Base-by-base conservation (phyloP, 2,888 invertebrate genomes). In the Andrena haemorrhoa region DNA sequence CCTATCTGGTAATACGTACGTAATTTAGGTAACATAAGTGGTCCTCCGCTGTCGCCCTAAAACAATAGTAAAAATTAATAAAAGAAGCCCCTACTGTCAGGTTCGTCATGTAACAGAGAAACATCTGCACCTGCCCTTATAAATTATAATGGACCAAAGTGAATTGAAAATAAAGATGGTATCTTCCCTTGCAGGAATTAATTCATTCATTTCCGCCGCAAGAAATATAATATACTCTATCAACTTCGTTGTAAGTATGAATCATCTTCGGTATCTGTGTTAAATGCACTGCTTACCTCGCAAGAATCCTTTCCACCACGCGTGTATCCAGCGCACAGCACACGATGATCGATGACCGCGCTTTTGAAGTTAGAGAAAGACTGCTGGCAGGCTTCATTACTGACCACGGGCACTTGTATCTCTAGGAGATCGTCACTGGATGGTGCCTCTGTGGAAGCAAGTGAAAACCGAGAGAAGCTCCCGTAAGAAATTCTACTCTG, bases 21-120 rank as follows among this genome's bases (percentile, higher is more conserved):
- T 31, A 89, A 93, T 1, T 94, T 94, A 68, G 95, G 94, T 63
- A 94, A 95, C 96, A 97, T 97, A 16, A 98, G 94, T 0, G 98
- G 97, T 3, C 98, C 98, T 0, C 98, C 98, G 65, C 97, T 97
- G 94, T 98, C 98, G 0, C 97, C 94, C 94, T 94, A 16, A 41
- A 41, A 41, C 16, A 41, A 41, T 41, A 41, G 71, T 88, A 89
- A 75, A 69, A 74, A 41, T 5, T 10, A 2, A 26, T 33, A 26
- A 70, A 58, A 29, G 2, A 33, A 10, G n/a, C 6, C 12, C 3
- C 26, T 10, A 53, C 23, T n/a, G 2, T 3, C 4, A 47, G 2
- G 8, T 20, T 51, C 2, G 2, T 20, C 20, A 20, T 7, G 23
- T 35, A 33, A 26, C 23, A 68, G 1, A 12, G 2, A 23, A 10